Conservation (phyloP, 1,140 invertebrate genomes). For the Micrasema minimum region DNA sequence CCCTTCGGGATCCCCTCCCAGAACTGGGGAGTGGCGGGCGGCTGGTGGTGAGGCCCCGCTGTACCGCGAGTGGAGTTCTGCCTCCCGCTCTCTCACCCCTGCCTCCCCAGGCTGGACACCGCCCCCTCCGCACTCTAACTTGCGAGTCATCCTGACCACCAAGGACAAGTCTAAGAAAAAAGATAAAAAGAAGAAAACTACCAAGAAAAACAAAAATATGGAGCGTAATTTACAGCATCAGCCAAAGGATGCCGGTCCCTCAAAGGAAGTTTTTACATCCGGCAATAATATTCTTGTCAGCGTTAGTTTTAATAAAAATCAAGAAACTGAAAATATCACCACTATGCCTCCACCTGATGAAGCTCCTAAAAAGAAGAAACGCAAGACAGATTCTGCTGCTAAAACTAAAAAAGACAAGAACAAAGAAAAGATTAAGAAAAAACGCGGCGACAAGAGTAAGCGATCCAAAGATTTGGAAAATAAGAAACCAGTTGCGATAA, state of each 20-base stretch:
- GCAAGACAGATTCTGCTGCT: slow-evolving; percentile 63
- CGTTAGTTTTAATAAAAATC: slow-evolving; percentile 87
- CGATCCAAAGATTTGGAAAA: slow-evolving; percentile 65
- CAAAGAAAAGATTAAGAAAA: slow-evolving; percentile 63
- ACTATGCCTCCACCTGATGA: slow-evolving; percentile 55
- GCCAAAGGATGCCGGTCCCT: slow-evolving; percentile 69
- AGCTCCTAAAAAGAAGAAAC: slow-evolving; percentile 60
- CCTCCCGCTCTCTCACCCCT: slow-evolving; percentile 59
- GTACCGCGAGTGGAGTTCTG: slow-evolving; percentile 56
- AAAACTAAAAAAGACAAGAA: slow-evolving; percentile 64
- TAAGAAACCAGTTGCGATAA: slow-evolving; percentile 83
- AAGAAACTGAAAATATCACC: slow-evolving; percentile 67
- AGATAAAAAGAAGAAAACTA: slow-evolving; percentile 71
- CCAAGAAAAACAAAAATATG: slow-evolving; percentile 61
- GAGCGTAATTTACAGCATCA: slow-evolving; percentile 64
- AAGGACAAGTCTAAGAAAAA: slow-evolving; percentile 59
- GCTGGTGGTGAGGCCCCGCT: slow-evolving; percentile 43
- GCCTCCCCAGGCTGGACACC: slow-evolving; percentile 65
- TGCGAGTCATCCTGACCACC: slow-evolving; percentile 56
- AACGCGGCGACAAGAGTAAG: slow-evolving; percentile 65
- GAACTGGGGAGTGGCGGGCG: slow-evolving; percentile 25
- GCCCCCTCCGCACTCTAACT: slow-evolving; percentile 62
- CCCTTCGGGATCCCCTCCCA: slow-evolving; percentile 46
- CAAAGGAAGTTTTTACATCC: slow-evolving; percentile 90
- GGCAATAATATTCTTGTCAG: slow-evolving; percentile 92